Evolutionary conservation across 1,140 invertebrate species (phyloP), one percentile per base, ranked within the genome.

Genomic region (Platyura marginata): DNA sequence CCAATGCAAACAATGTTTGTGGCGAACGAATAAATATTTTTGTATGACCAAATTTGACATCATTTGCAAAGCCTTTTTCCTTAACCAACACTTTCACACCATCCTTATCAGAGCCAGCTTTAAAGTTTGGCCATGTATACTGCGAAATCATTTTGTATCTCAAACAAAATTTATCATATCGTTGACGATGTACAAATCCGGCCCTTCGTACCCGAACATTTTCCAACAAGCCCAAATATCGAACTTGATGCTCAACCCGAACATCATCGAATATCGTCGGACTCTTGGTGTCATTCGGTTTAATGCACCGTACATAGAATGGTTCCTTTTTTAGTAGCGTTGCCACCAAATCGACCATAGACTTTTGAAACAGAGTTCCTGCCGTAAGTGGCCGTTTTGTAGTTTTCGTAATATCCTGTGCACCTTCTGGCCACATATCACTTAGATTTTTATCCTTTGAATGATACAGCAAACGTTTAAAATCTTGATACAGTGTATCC

Each of bases 111-210:
- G 56, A 71, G 20, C 77, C 79, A 5, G 75, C 73, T 38, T 73
- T 71, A 68, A 81, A 94, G 59, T 92, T 94, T 21, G 92, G 92
- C 92, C 92, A 97, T 2, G 91, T 96, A 56, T 81, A 81, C 49
- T 80, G 75, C 0, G 81, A 89, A 49, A 95, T 81, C 84, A 95
- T 92, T 70, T 97, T 97, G 67, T 97, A 97, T 45, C 90, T 85
- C 51, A 57, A 55, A 49, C 69, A 56, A 68, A 95, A 94, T 51
- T 80, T 73, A 55, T 87, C 82, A 61, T 95, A 96, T 44, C 79
- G 72, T 62, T 89, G 85, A 44, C 92, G 72, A 57, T 90, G 82
- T 4, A 85, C 90, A 66, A 95, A 96, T 18, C 92, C 92, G 40
- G 92, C 92, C 55, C 91, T 70, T 36, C 91, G 72, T 3, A 96